Evolutionary conservation across 2,797 vertebrate species (phyloP).

Genomic region (Argyrosomus regius): DNA sequence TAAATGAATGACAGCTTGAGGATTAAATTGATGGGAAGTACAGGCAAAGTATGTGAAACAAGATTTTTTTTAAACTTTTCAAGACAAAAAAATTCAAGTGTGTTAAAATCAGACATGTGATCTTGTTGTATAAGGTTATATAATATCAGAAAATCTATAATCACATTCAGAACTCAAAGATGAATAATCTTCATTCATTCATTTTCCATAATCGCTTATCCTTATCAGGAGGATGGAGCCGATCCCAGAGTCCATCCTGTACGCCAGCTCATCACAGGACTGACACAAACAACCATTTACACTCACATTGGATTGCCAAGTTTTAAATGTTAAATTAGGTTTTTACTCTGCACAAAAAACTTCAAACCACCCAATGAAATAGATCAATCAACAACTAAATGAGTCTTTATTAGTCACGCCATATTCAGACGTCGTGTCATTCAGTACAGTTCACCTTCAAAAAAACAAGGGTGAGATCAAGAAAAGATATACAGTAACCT

Average conservation of each 20-base stretch:
- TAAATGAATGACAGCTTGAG: not conserved
- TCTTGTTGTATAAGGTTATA: too few relatives aligned
- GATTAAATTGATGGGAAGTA: not conserved
- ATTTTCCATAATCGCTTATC: too few relatives aligned
- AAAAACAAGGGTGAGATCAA: not conserved
- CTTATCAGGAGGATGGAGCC: too few relatives aligned
- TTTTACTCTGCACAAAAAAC: not conserved
- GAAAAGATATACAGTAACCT: not conserved
- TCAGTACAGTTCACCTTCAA: not conserved
- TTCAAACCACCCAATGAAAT: not conserved
- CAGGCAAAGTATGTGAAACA: not conserved
- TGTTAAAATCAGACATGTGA: not conserved
- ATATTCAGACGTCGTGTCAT: not conserved
- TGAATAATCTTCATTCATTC: too few relatives aligned
- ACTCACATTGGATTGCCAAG: too few relatives aligned
- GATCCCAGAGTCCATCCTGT: too few relatives aligned
- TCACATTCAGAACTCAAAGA: too few relatives aligned
- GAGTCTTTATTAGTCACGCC: slow-evolving; percentile 1
- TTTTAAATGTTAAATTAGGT: too few relatives aligned
- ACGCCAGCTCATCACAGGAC: too few relatives aligned
- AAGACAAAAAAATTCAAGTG: not conserved
- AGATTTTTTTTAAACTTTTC: not conserved
- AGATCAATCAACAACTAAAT: not conserved
- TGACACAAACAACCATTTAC: too few relatives aligned
- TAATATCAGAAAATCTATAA: too few relatives aligned